These are phyloP conservation scores for Pedetes capensis DNA, from an alignment of 2,113 vertebrate species.

Conservation along the genomic window DNA sequence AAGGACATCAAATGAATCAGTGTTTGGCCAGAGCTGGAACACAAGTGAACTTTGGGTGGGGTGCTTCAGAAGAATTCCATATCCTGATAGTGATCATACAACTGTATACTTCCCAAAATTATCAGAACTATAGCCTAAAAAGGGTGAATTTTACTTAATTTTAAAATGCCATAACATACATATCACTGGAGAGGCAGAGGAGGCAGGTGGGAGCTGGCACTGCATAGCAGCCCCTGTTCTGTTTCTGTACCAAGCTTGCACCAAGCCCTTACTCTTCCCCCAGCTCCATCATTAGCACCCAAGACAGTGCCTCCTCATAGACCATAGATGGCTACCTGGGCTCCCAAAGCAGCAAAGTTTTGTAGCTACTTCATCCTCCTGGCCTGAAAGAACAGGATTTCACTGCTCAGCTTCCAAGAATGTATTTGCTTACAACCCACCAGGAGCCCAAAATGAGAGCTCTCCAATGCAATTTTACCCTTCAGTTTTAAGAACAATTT, in stretches of 20 bases:
- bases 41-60: background rate
- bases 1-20: background rate
- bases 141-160: background rate
- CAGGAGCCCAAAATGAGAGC: constrained; percentile 53
- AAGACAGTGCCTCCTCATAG: background rate
- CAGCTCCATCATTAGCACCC: background rate
- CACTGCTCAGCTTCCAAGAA: background rate
- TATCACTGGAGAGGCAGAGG: rapidly evolving
- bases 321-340: background rate
- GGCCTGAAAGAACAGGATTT: background rate
- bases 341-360: background rate
- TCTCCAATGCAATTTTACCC: constrained; percentile 56
- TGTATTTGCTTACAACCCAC: constrained; percentile 32
- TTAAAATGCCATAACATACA: background rate
- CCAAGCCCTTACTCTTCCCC: background rate
- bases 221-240: background rate
- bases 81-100: background rate
- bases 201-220: background rate
- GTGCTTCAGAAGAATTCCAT: background rate
- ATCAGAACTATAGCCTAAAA: background rate
- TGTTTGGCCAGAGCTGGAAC: background rate
- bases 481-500: constrained; percentile 49
- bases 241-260: rapidly evolving
- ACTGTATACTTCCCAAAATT: background rate
- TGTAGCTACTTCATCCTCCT: background rate